Evolutionary conservation across 2,797 vertebrate genomes (phyloP), one percentile per base, ranked within the genome.

Genomic region (Taeniopygia guttata): DNA sequence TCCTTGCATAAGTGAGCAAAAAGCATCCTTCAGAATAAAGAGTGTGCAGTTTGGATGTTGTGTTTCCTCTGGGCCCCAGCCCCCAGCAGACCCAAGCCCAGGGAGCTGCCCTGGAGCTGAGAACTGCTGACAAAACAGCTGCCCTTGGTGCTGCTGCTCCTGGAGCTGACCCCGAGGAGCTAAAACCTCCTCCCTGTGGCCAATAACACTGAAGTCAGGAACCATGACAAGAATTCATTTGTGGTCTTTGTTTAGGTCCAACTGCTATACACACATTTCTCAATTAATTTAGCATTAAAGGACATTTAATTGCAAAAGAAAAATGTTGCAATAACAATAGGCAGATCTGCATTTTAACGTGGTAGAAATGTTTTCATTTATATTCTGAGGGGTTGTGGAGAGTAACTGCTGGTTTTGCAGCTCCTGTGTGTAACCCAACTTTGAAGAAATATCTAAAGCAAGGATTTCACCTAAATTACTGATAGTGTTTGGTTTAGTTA

Each of bases 381-480:
- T 58, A 84, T 38, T 43, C 58, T 66, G 38, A 72, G 68, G 55
- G 46, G 21, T 63, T 38, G 32, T 34, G 56, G 32, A 72, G 49
- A 26, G 46, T 36, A 46, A n/a, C 49, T 81, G 69, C 66, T 90
- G 56, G 82, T 96, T 93, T 97, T 84, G 85, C 67, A 95, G 64
- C 68, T 90, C 73, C 34, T 93, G 49, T 4, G 38, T 58, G 22
- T 73, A 94, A 87, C 89, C 20, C 80, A 91, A 34, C 89, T 96
- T 96, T 85, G 68, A 93, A 95, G 95, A 93, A 90, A 55, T 91
- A 72, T 60, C 91, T 89, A 77, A 96, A 94, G 78, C 27, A 84
- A 8, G 11, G 46, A 80, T 85, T 91, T 84, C 21, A 70, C 90
- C 73, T 85, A 74, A 96, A 88, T 96, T 96, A 94, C 21, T n/a